Conservation (phyloP, 2,113 vertebrate species). For the Paedocypris sp. region DNA sequence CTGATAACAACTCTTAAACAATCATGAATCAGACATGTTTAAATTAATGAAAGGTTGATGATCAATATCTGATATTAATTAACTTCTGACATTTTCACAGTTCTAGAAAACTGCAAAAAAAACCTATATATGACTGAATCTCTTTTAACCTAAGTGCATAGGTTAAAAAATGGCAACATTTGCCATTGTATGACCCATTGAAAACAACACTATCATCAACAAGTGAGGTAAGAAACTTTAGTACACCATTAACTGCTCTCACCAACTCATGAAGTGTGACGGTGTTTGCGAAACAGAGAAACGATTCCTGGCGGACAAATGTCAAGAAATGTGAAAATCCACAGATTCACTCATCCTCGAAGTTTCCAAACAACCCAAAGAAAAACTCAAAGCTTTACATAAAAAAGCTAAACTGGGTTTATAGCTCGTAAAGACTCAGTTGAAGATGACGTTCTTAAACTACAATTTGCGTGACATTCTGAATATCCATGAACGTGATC, state of each 20-base stretch:
- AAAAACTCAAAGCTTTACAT: constrained; percentile 6
- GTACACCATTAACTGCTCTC: constrained; percentile 37
- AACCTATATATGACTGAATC: background rate
- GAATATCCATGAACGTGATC: no score
- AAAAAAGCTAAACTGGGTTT: constrained; percentile 44
- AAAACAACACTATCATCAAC: background rate
- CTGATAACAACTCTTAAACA: background rate
- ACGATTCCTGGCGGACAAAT: constrained; percentile 3
- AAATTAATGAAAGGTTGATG: background rate
- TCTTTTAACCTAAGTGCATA: background rate
- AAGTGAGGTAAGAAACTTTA: constrained; percentile 1
- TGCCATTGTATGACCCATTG: background rate
- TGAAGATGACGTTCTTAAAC: no score
- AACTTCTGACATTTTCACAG: no score
- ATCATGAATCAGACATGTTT: background rate
- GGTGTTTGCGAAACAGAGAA: constrained; percentile 16
- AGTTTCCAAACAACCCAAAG: constrained; percentile 22
- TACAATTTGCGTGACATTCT: no score
- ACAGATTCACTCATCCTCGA: constrained; percentile 21
- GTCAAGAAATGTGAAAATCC: constrained; percentile 23
- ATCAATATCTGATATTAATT: no score
- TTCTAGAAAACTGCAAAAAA: no score
- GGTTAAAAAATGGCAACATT: background rate
- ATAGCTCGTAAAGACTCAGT: no score
- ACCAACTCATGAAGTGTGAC: constrained; percentile 43